Evolutionary conservation across 2,888 invertebrate species (phyloP), one percentile per base, ranked within the genome.

Genomic region (Epirrita christyi): DNA sequence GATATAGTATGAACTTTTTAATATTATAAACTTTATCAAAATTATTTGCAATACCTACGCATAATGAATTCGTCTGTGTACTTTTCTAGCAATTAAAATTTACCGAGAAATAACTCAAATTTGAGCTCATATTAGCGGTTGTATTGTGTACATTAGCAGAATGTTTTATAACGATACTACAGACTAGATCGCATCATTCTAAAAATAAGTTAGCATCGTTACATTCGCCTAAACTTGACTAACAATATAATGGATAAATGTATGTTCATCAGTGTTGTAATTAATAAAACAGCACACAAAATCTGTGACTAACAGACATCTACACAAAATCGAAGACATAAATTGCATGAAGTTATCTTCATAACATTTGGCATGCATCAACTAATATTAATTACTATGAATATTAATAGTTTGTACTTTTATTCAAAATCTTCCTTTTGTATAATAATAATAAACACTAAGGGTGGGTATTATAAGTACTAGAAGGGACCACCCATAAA

Each of bases 1-100:
- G 64, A 73, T 81, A 78, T 78, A 40, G 78, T 83, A 84, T 82
- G 75, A 79, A 84, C 78, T 82, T 84, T 89, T 89, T 86, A 83
- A 82, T 72, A 80, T 67, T 82, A 73, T 72, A 80, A 81, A 83
- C 78, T 84, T 75, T 87, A 86, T 82, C 78, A 74, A 61, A 70
- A 73, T 63, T 67, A 76, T 70, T 73, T 72, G 72, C 72, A 71
- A 69, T 72, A 68, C 21, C 4, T 10, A 64, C 66, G 55, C 52
- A 50, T 62, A 55, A 55, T 60, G 27, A 59, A 57, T 48, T 63
- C 50, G 60, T 63, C 52, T 64, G 50, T 62, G 46, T 55, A 55
- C 21, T 53, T 56, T 40, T 32, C 28, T 44, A 48, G 46, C 57
- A 61, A 55, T 55, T 59, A 54, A 51, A 48, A 55, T 53, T 55